Evolutionary conservation across 2,888 invertebrate genomes (phyloP).

Genomic region (Leucozona laternaria): DNA sequence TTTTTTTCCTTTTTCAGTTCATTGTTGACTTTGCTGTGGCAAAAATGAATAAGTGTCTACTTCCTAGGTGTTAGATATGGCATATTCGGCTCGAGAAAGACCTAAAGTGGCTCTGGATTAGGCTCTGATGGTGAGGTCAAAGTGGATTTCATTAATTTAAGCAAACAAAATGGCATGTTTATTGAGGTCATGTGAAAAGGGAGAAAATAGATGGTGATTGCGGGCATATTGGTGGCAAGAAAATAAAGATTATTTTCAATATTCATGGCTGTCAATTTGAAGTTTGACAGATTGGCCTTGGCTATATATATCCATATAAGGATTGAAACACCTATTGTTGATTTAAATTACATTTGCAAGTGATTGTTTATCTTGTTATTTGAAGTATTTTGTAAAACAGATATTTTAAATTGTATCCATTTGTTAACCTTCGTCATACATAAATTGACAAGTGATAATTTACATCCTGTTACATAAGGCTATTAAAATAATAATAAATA

Average conservation of each 20-base stretch:
- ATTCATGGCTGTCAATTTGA: neutral
- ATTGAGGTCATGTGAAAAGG: neutral
- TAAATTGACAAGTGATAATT: no score
- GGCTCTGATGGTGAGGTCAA: conserved; percentile 5
- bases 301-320: neutral
- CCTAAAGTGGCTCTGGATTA: no score
- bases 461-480: no score
- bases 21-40: conserved; percentile 26
- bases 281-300: neutral
- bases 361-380: no score
- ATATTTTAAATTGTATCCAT: no score
- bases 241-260: neutral
- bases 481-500: no score
- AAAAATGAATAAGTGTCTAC: conserved; percentile 37
- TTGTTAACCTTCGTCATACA: no score
- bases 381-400: no score
- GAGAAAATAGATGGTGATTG: neutral
- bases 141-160: conserved; percentile 21
- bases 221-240: neutral
- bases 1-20: neutral
- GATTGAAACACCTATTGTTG: neutral
- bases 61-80: neutral
- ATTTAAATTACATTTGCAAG: no score
- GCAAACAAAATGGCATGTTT: conserved; percentile 4
- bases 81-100: neutral